Base-by-base conservation (phyloP, 1,140 invertebrate genomes). In the Brachionus manjavacas region DNA sequence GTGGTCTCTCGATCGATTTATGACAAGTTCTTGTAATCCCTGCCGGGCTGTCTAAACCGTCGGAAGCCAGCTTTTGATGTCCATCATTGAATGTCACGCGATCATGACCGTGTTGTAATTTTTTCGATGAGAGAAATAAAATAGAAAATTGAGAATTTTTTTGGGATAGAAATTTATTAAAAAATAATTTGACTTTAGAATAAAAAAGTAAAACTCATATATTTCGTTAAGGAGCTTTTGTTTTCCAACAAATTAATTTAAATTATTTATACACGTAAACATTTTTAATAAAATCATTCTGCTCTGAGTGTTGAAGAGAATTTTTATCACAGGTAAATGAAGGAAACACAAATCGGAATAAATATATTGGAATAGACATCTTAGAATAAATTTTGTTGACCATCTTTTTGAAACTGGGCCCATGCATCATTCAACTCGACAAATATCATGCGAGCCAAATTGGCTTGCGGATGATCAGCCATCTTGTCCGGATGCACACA, bases 381-480 rank as follows among this genome's bases (percentile, higher is more conserved):
- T 46, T 72, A 84, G 20, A 84, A 84, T 41, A 84, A 64, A 52
- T 74, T 55, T 64, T 95, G 94, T 87, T 85, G 89, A 39, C 89
- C 89, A 85, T 88, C 86, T 28, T 95, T 95, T 90, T 99, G 96
- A 90, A 99, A 99, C 87, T 96, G 94, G 85, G 93, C 94, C 96
- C 97, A 99, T 11, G 97, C 96, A 88, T 98, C 97, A 90, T 98
- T 99, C 85, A 99, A 90, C 91, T 99, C 97, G 92, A 98, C 97
- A 90, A 99, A 99, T 87, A 99, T 96, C 87, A 97, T 89, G 90
- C 96, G 97, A 11, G 98, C 97, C 87, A 99, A 91, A n/a, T 86
- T 84, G 83, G 89, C 87, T 85, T 91, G 87, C n/a, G 90, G 90
- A 64, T 87, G 86, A 4, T 88, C 91, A 16, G 86, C 85, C 66